phyloP scores from a whole-genome alignment of 2,113 vertebrate species.

The Caracal caracal region DNA sequence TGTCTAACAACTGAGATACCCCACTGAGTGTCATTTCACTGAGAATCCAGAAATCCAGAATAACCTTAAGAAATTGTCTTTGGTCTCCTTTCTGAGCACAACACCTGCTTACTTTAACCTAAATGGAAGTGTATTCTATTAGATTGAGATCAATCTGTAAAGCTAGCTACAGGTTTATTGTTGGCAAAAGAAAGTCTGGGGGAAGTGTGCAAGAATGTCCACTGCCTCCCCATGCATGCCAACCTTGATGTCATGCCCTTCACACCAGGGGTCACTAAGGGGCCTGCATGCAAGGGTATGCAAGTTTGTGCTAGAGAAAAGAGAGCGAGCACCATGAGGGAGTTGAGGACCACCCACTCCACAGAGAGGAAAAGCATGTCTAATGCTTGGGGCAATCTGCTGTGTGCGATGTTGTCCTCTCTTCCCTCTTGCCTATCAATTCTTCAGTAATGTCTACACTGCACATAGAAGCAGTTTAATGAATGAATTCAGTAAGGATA shows the following conservation, averaged over 20 bases:
- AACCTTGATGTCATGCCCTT: fast-evolving
- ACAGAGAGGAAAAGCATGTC: background rate
- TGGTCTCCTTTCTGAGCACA: background rate
- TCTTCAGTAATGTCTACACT: background rate
- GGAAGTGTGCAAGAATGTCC: background rate
- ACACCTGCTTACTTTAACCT: background rate
- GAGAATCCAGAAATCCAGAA: background rate
- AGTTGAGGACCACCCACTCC: background rate
- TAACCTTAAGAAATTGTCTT: background rate
- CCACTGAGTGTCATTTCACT: background rate
- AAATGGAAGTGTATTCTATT: background rate
- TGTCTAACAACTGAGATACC: background rate
- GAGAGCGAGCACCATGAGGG: background rate
- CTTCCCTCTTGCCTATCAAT: background rate
- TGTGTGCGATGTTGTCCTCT: background rate
- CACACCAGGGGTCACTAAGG: fast-evolving
- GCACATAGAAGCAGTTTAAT: background rate
- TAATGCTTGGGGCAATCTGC: too few species aligned
- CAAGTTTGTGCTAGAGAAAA: background rate
- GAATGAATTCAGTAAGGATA: background rate
- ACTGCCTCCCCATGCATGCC: background rate
- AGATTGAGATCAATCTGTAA: background rate
- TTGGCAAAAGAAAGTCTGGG: background rate
- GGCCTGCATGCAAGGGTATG: fast-evolving
- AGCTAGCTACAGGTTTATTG: background rate